Base-by-base conservation (phyloP, 92 coral and sea anemone species). In the Phenganax subtilis region DNA sequence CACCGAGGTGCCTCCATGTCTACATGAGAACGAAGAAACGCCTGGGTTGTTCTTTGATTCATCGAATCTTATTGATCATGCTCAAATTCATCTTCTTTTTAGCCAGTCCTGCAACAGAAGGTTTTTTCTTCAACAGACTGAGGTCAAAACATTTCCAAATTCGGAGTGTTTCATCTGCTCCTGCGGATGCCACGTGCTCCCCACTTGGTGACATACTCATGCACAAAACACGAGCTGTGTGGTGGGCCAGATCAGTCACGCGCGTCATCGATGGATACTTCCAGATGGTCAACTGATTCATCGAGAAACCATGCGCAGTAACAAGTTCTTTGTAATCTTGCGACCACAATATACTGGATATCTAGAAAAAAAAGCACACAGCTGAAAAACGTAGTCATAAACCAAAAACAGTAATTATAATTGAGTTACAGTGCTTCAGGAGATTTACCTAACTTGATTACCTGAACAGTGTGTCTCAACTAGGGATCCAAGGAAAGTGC, bases 141-240 rank as follows among this genome's bases (percentile, higher is more conserved):
- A 81, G 85, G 55, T 75, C 89, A 88, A 93, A 93, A 82, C 98
- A 93, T 75, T 90, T 93, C 98, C 98, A 93, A n/a, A 93, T 71
- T 56, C 97, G 83, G 52, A 93, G 87, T 8, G 98, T 93, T 76
- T 93, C 98, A 63, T 93, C 98, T 16, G 98, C 98, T 14, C 93
- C 98, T 10, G 89, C 93, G 0, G 98, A 93, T 14, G 98, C 97
- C 57, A 93, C 97, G 77, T 77, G 59, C 75, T 93, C 92, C 47
- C 97, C 91, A 84, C 89, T 91, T 57, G 98, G 98, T 66, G 98
- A 93, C 92, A 93, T 88, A 69, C 92, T 75, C 93, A 87, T 88
- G 84, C 87, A 88, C 51, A 93, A 89, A 71, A 93, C 88, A 74
- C 98, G 97, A 60, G 98, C 86, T 17, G 85, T 72, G 84, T 93